Evolutionary conservation across 2,113 vertebrate genomes (phyloP).

Genomic region (Gadus chalcogrammus): DNA sequence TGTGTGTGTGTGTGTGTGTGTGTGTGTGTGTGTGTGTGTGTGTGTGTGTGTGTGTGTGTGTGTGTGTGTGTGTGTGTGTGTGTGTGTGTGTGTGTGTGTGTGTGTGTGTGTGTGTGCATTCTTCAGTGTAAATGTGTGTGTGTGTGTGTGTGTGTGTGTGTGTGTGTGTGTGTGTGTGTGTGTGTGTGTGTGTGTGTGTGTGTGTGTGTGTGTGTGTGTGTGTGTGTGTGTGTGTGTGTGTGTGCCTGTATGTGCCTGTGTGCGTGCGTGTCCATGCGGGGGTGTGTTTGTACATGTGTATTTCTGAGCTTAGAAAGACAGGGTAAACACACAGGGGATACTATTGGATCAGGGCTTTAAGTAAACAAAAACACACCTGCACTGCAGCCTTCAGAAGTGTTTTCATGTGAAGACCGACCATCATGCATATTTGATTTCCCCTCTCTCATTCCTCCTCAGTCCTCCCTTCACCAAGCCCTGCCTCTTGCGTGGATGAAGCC

Average conservation of each 20-base stretch:
- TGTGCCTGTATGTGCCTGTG: too few relatives aligned
- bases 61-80: background rate
- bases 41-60: too few relatives aligned
- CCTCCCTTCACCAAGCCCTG: too few relatives aligned
- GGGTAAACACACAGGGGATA: background rate
- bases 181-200: background rate
- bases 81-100: conserved; percentile 1
- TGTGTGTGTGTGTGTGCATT: too few relatives aligned
- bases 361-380: background rate
- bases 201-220: conserved; percentile 1
- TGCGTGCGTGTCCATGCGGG: background rate
- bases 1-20: background rate
- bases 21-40: background rate
- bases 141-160: conserved; percentile 1
- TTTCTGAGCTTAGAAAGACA: background rate
- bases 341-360: background rate
- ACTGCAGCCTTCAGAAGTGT: background rate
- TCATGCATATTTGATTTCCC: too few relatives aligned
- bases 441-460: too few relatives aligned
- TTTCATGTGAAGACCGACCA: too few relatives aligned
- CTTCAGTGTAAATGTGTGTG: too few relatives aligned
- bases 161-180: background rate
- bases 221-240: conserved; percentile 2
- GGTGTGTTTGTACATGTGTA: conserved; percentile 7
- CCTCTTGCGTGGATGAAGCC: too few relatives aligned